Evolutionary conservation across 2,888 invertebrate genomes (phyloP), one percentile per base, ranked within the genome.

Genomic region (Nudaria mundana): DNA sequence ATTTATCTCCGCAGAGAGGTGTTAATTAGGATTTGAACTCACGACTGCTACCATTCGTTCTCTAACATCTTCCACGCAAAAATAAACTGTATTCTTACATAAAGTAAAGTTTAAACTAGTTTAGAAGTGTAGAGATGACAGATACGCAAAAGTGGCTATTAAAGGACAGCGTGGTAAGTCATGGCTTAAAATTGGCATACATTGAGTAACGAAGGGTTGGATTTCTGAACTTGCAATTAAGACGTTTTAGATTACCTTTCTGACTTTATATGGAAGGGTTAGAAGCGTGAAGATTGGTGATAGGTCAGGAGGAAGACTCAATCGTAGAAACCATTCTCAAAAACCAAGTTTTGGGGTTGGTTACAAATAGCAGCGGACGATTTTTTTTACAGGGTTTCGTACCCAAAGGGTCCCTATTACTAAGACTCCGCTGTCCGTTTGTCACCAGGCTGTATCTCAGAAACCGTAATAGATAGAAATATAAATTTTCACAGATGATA

Each of bases 1-100:
- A 86, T 87, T 88, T 87, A 88, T 88, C 87, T 79, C 63, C 66
- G 70, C 69, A 70, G 69, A 60, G 67, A 84, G 81, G 88, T 87
- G 87, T 88, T 88, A 88, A 88, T 88, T 88, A 88, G 82, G 75
- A 70, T 76, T 76, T 70, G 77, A 76, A 77, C 86, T 86, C 87
- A 88, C 87, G 87, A 87, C 85, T 79, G 71, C 71, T 72, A 70
- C 76, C 71, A 76, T 76, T 73, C 69, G 60, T 66, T 58, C 54
- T 34, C 44, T 13, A 20, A 36, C 20, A 2, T 11, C 24, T 38
- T n/a, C 11, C 45, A 44, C 48, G 36, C 40, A 28, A 73, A 65
- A 61, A 36, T 23, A 25, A 37, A 59, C 71, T 48, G 42, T 75
- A 63, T 16, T 12, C 11, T 1, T 3, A 8, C 5, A 2, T 0